Conservation (phyloP, 2,113 vertebrate species). For the Potamarius usumacintae region DNA sequence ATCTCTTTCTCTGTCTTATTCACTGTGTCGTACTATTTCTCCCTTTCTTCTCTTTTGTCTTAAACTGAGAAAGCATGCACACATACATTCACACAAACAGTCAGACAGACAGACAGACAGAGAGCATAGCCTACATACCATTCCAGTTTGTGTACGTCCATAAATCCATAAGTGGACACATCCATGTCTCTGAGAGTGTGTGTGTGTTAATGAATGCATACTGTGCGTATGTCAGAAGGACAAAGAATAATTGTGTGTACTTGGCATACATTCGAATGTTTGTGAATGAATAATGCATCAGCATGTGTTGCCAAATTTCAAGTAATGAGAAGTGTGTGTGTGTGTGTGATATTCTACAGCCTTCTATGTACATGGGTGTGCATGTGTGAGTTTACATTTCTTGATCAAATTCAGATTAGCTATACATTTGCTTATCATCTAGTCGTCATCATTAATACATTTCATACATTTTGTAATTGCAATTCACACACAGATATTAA, state of each 20-base stretch:
- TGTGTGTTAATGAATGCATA: not conserved
- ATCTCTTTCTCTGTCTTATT: not conserved
- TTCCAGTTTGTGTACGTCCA: not conserved
- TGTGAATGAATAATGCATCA: not conserved
- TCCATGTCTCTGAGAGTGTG: not conserved
- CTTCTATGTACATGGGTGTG: not conserved
- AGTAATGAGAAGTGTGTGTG: not conserved
- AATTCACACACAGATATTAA: not conserved
- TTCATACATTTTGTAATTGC: not conserved
- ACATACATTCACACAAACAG: not conserved
- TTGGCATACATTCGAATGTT: not conserved
- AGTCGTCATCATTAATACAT: not conserved
- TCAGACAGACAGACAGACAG: not conserved
- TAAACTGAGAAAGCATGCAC: not conserved
- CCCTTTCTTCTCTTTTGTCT: not conserved
- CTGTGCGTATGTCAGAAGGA: not conserved
- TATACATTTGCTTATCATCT: not conserved
- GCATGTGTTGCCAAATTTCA: not conserved
- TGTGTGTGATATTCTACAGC: not conserved
- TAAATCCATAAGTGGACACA: conserved; percentile 6
- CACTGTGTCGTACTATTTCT: not conserved
- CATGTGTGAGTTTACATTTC: too few species aligned
- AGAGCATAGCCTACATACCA: not conserved
- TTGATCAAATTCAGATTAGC: not conserved
- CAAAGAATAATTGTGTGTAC: not conserved